Evolutionary conservation across 2,113 vertebrate genomes (phyloP), one percentile per base, ranked within the genome.

Genomic region (Strigops habroptila): DNA sequence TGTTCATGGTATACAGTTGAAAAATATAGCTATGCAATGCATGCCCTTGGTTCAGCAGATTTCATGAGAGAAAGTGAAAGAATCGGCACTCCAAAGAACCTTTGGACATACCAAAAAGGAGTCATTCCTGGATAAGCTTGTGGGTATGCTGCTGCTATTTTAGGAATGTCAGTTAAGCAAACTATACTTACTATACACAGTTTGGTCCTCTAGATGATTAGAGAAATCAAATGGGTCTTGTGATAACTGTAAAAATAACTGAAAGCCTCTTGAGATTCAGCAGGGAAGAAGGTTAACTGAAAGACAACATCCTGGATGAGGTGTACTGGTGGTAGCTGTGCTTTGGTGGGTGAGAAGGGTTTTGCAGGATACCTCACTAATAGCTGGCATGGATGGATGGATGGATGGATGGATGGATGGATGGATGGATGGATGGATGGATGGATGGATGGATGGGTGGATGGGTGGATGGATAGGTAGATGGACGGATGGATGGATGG

Each of bases 331-430:
- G 62, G 57, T n/a, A 62, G 31, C 37, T 81, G 48, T 0, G 0
- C 55, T 18, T 46, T 3, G 2, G 1, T 10, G 6, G 5, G 3
- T 57, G 41, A n/a, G 49, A 49, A n/a, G 0, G 39, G 23, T 44
- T 88, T 44, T 23, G 4, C 37, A 83, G 86, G 33, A 44, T 11
- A 63, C 9, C 35, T 90, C 2, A 4, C 23, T 74, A n/a, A 33
- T 11, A 79, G 22, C 25, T 80, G 46, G 30, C 1, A n/a, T 69
- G 46, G 8, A 30, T 62, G 19, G 44, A 23, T 53, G 35, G n/a
- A 15, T 70, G 35, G 18, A 24, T 51, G 51, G 12, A 33, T 60
- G 85, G 62, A 73, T n/a, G 81, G 46, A 57, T 35, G 59, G 35
- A 39, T 43, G n/a, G 18, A 24, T 57, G 55, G 16, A 33, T 57